Evolutionary conservation across 2,888 invertebrate genomes (phyloP).

Genomic region (Chymomyza caudatula): DNA sequence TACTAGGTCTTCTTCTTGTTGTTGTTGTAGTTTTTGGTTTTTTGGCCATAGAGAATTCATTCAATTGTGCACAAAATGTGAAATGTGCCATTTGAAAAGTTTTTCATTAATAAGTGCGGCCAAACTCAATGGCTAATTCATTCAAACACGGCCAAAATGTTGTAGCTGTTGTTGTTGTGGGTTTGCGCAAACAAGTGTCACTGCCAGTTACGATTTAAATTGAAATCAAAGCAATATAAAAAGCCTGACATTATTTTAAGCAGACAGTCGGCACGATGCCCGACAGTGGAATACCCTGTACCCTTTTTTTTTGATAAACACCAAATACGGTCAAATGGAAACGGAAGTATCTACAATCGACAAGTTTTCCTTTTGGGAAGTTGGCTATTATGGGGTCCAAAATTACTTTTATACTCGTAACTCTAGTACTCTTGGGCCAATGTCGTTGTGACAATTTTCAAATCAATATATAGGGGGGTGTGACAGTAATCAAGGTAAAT

Average conservation of each 20-base stretch:
- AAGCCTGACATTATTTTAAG: conserved; percentile 45
- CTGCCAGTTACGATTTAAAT: conserved; percentile 60
- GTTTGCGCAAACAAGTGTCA: conserved; percentile 57
- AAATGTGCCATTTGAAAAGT: conserved; percentile 59
- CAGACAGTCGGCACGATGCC: too few relatives aligned
- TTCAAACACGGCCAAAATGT: conserved; percentile 40
- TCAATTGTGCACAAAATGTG: conserved; percentile 49
- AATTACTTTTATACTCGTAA: too few relatives aligned
- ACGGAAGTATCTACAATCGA: too few relatives aligned
- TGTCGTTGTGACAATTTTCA: too few relatives aligned
- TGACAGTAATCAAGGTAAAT: too few relatives aligned
- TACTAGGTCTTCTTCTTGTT: background rate
- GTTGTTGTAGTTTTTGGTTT: background rate
- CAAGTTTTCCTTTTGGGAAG: too few relatives aligned
- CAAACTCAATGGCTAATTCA: conserved; percentile 39
- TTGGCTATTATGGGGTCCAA: too few relatives aligned
- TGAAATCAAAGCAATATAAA: background rate
- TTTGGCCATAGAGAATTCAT: conserved; percentile 35
- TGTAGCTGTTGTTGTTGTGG: background rate
- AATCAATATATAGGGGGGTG: too few relatives aligned
- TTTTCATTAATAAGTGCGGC: conserved; percentile 63
- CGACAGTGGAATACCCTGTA: too few relatives aligned
- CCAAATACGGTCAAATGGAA: too few relatives aligned
- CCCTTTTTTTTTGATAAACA: too few relatives aligned
- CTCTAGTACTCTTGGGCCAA: too few relatives aligned